phyloP scores from a whole-genome alignment of 2,888 invertebrate species.

The Hirudinaria manillensis region DNA sequence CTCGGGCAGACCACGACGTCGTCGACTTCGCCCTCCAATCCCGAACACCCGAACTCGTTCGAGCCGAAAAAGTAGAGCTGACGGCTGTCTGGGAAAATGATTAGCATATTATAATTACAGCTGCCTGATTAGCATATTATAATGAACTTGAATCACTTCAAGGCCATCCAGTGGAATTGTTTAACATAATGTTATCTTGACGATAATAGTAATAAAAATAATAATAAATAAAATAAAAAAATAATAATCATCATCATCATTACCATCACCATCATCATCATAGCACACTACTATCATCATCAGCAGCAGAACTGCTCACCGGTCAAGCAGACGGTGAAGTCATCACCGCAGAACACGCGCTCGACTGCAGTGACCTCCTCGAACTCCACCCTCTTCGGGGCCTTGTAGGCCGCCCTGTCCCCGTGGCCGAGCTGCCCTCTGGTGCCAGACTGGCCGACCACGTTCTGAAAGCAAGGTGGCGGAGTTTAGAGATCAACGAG shows the following conservation, averaged over 20 bases:
- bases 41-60: slow-evolving; percentile 48
- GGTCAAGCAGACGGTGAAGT: slow-evolving; percentile 51
- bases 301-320: slow-evolving; percentile 38
- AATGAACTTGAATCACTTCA: too few species aligned
- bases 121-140: too few species aligned
- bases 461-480: slow-evolving; percentile 42
- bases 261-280: neutral
- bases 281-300: neutral
- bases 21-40: slow-evolving; percentile 12
- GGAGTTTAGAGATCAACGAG: neutral
- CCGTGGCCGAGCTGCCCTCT: slow-evolving; percentile 53
- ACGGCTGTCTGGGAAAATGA: slow-evolving; percentile 38
- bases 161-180: neutral
- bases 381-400: slow-evolving; percentile 50
- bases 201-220: neutral
- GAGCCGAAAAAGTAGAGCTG: slow-evolving; percentile 51
- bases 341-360: slow-evolving; percentile 52
- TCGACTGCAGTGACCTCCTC: slow-evolving; percentile 47
- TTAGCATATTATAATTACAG: too few species aligned
- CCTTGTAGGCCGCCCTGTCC: slow-evolving; percentile 50
- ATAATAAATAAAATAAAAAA: too few species aligned
- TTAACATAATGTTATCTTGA: neutral
- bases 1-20: slow-evolving; percentile 39
- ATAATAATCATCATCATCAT: neutral
- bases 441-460: slow-evolving; percentile 41